A percentile compares a stretch with the other conserved stretches of the same genome.
Evolutionary conservation across 2,797 vertebrate genomes (phyloP).

Genomic region (Gymnoscopelus microlampas): DNA sequence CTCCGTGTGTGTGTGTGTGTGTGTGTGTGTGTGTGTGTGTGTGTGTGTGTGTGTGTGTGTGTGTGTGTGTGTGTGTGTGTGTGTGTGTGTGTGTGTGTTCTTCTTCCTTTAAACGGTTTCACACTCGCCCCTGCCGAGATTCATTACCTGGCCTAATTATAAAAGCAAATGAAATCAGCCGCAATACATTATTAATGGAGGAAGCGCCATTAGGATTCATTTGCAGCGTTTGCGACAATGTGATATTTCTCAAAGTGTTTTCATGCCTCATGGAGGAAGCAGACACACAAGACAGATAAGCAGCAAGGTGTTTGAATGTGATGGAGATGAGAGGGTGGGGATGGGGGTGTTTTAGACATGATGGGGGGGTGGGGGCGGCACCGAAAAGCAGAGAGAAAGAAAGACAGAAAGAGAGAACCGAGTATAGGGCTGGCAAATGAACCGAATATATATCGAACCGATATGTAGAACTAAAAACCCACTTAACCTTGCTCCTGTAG

Average conservation of each 20-base stretch:
- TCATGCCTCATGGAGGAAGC: conserved; percentile 75
- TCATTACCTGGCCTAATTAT: conserved; percentile 90
- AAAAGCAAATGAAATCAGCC: conserved; percentile 94
- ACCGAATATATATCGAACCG: no score
- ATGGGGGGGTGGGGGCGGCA: conserved; percentile 22
- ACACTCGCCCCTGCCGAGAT: conserved; percentile 81
- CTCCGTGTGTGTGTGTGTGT: no score
- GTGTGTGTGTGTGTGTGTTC: conserved; percentile 1
- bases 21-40: no score
- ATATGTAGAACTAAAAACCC: no score
- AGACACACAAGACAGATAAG: conserved; percentile 69
- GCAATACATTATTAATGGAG: conserved; percentile 84
- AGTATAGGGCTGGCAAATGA: no score
- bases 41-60: no score
- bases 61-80: no score
- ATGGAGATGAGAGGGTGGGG: conserved; percentile 5
- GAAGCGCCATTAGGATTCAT: conserved; percentile 78
- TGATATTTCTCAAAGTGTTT: conserved; percentile 80
- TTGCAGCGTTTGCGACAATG: conserved; percentile 80
- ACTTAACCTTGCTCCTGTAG: no score
- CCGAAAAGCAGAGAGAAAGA: conserved; percentile 30
- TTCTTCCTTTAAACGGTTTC: conserved; percentile 70
- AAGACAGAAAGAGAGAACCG: conserved; percentile 1
- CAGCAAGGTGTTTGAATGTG: conserved; percentile 34
- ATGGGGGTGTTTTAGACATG: neutral